Evolutionary conservation across 2,888 invertebrate species (phyloP).

Genomic region (Pseudanteris insignis): DNA sequence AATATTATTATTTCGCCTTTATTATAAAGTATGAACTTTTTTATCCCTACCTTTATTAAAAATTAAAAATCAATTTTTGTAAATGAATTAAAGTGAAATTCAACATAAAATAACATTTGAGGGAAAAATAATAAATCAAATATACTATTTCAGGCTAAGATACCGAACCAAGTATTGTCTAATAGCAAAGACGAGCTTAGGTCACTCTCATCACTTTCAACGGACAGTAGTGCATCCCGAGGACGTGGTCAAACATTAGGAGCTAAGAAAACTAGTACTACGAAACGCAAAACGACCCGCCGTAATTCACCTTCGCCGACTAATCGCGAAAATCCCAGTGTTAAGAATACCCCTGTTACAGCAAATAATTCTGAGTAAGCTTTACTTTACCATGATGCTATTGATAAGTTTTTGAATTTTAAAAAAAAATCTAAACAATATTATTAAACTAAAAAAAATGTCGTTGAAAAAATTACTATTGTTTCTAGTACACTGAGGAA

Average conservation of each 20-base stretch:
- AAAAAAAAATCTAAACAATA: too few relatives aligned
- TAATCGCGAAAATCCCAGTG: slow-evolving; percentile 24
- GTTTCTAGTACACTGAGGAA: too few relatives aligned
- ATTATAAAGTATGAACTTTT: too few relatives aligned
- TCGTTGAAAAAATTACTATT: too few relatives aligned
- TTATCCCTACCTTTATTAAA: too few relatives aligned
- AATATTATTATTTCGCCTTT: too few relatives aligned
- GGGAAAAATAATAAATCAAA: neutral
- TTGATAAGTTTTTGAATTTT: too few relatives aligned
- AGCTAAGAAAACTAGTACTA: slow-evolving; percentile 48
- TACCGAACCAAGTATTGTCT: slow-evolving; percentile 10
- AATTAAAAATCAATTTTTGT: too few relatives aligned
- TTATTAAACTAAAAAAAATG: too few relatives aligned
- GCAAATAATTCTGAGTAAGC: slow-evolving; percentile 23
- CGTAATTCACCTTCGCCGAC: slow-evolving; percentile 17
- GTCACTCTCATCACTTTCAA: slow-evolving; percentile 51
- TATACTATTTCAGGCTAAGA: slow-evolving; percentile 9
- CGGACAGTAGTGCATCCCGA: slow-evolving; percentile 47
- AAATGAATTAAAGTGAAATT: slow-evolving; percentile 19
- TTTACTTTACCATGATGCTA: neutral
- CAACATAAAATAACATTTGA: too few relatives aligned
- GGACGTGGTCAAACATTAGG: slow-evolving; percentile 47
- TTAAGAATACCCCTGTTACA: slow-evolving; percentile 15
- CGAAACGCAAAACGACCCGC: slow-evolving; percentile 47
- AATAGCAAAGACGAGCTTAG: slow-evolving; percentile 46